Conservation (phyloP, 1,140 invertebrate genomes). For the Trissolcus basalis region DNA sequence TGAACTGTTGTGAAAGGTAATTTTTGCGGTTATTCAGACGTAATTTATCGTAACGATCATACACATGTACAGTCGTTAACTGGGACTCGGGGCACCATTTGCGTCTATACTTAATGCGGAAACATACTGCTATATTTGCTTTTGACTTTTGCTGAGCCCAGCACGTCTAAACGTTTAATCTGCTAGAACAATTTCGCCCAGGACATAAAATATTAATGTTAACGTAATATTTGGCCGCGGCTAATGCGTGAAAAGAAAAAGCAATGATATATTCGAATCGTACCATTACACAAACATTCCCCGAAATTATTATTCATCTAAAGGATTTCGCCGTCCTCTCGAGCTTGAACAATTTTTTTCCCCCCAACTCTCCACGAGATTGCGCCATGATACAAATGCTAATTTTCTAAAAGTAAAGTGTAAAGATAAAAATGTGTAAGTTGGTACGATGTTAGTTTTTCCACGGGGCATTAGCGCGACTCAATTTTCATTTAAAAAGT, state of each 20-base stretch:
- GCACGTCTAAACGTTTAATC: conserved; percentile 49
- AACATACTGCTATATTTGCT: conserved; percentile 50
- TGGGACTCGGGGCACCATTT: conserved; percentile 20
- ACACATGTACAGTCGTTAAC: conserved; percentile 11
- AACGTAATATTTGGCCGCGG: conserved; percentile 44
- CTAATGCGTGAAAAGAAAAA: conserved; percentile 39
- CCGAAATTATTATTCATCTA: too few species aligned
- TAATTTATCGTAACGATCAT: conserved; percentile 28
- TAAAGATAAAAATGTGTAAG: too few species aligned
- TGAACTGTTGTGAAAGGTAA: too few species aligned
- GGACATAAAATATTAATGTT: conserved; percentile 47
- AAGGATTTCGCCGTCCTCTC: too few species aligned
- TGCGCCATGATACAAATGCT: too few species aligned
- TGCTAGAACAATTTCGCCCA: conserved; percentile 39
- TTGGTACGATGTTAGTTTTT: not conserved
- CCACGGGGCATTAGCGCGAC: conserved; percentile 4
- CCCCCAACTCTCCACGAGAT: too few species aligned
- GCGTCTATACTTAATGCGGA: conserved; percentile 41
- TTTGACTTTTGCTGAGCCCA: conserved; percentile 44
- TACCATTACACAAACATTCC: conserved; percentile 14
- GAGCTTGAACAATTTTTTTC: too few species aligned
- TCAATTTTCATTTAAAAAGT: conserved; percentile 39
- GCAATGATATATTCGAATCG: conserved; percentile 41
- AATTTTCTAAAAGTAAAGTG: too few species aligned
- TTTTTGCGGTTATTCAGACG: conserved; percentile 1